Percentiles rank a stretch among this genome's conserved stretches.
Evolutionary conservation across 1,140 invertebrate genomes (phyloP).

Genomic region (Caenorhabditis latens): DNA sequence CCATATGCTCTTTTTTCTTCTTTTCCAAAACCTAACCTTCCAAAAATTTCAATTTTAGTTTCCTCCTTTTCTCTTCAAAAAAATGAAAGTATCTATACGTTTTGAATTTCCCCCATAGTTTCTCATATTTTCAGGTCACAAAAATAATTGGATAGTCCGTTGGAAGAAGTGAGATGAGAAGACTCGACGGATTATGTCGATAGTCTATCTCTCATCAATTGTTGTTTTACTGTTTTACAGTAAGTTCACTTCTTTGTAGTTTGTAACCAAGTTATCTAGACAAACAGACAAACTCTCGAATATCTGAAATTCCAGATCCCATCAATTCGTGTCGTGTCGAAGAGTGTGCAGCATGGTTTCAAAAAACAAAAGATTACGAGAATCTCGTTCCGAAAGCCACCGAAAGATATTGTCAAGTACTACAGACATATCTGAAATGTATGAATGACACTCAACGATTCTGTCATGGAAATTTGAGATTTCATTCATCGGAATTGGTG

Average conservation of each 20-base stretch:
- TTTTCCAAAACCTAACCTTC: background rate
- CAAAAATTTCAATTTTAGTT: background rate
- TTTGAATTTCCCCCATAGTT: background rate
- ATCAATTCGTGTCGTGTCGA: slow-evolving; percentile 35
- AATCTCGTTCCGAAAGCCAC: slow-evolving; percentile 33
- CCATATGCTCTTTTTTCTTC: background rate
- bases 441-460: slow-evolving; percentile 48
- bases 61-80: background rate
- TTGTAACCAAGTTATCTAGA: background rate
- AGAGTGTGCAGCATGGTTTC: slow-evolving; percentile 56
- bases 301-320: background rate
- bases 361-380: slow-evolving; percentile 56
- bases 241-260: background rate
- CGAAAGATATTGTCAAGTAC: slow-evolving; percentile 58
- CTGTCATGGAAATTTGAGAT: slow-evolving; percentile 56
- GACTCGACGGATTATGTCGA: slow-evolving; percentile 47
- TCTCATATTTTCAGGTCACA: slow-evolving; percentile 14
- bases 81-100: background rate
- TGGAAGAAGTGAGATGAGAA: slow-evolving; percentile 25
- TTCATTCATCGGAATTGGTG: slow-evolving; percentile 48
- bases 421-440: slow-evolving; percentile 59
- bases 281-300: too few species aligned
- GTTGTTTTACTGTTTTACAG: background rate
- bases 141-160: background rate
- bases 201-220: slow-evolving; percentile 26